Base-by-base conservation (phyloP, 1,140 invertebrate species). In the Agrilus planipennis region DNA sequence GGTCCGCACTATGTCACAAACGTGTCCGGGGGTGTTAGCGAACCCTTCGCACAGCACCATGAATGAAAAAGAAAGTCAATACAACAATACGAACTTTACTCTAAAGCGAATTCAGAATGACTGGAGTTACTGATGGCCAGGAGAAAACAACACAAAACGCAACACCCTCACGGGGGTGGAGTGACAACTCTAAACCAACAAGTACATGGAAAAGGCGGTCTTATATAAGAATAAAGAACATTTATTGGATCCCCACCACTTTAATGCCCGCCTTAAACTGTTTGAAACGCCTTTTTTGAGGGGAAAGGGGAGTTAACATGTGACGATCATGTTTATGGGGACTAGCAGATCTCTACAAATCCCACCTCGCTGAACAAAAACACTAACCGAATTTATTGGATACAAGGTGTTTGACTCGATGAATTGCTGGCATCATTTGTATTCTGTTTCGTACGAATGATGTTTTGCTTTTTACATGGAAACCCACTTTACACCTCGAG, bases 301-400 rank as follows among this genome's bases (percentile, higher is more conserved):
- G 44, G 31, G 25, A 16, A 42, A 49, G 52, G 50, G 49, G 39
- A 34, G 47, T 53, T n/a, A 50, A 54, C 48, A 50, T 46, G 49
- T 51, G 54, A 54, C 56, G 55, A 53, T 57, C 58, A 58, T 60
- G 58, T 62, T 60, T 60, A 62, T 58, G 55, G 51, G 54, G 51
- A 53, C 54, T 51, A 47, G 46, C 47, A 55, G 52, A 59, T 54
- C 57, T 51, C 49, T 48, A 62, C 60, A 62, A 62, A 62, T 62
- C 58, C 60, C 56, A 57, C 58, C 53, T 55, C 54, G 45, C 40
- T 48, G 49, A 54, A 58, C 56, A 55, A 60, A 57, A 57, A 58
- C 57, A 47, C 49, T 61, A 62, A 61, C 58, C 53, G 60, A 62
- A 61, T 62, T 62, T 62, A 62, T 62, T 62, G 58, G 58, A 60